These are phyloP conservation scores for Centrocercus urophasianus DNA, from an alignment of 2,113 vertebrate genomes.

Conservation along the genomic window DNA sequence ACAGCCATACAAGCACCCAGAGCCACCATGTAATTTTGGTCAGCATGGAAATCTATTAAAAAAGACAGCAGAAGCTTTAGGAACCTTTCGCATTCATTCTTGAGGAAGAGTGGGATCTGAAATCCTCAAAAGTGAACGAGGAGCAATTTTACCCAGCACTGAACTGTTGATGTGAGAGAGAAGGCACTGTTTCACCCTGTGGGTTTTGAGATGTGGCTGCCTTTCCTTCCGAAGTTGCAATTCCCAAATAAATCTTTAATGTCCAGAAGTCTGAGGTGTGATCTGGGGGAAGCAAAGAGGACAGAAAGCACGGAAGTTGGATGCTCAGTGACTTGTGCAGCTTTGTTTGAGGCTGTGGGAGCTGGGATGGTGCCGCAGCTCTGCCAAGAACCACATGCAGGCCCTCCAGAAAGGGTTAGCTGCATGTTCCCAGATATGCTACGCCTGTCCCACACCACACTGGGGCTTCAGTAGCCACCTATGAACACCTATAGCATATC, in stretches of 20 bases:
- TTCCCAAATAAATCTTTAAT: not conserved
- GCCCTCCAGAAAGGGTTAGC: accelerated
- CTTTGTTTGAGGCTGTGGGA: not conserved
- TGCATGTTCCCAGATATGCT: not conserved
- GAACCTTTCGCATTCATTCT: not conserved
- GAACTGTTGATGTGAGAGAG: not conserved
- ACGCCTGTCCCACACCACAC: accelerated
- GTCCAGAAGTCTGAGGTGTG: not conserved
- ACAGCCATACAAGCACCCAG: not conserved
- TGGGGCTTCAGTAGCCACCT: not conserved
- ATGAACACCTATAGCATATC: not conserved
- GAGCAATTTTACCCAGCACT: not conserved
- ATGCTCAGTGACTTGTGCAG: not conserved
- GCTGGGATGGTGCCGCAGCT: not conserved
- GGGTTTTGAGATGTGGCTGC: not conserved
- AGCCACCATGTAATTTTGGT: not conserved
- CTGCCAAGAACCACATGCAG: not conserved
- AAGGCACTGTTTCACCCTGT: not conserved
- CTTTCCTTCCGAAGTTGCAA: not conserved
- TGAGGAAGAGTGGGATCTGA: not conserved
- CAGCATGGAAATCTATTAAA: not conserved
- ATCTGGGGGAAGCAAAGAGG: not conserved
- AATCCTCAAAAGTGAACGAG: not conserved
- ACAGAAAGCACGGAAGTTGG: not conserved
- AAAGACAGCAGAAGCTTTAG: not conserved